Conservation (phyloP, 2,888 invertebrate genomes). For the Apoda limacodes region DNA sequence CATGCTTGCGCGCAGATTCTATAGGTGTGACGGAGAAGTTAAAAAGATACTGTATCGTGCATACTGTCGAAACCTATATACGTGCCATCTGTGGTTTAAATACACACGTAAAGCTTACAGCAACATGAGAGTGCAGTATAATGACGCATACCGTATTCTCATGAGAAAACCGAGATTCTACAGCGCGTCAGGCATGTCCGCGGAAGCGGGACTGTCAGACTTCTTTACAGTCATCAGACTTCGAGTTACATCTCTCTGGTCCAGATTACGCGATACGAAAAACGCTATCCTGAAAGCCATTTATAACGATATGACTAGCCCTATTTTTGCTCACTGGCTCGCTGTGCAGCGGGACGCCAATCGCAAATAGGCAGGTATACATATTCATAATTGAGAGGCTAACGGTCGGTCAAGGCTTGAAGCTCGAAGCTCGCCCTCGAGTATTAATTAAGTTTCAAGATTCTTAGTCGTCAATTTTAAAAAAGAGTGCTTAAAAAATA, state of each 20-base stretch:
- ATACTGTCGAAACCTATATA: slow-evolving; percentile 4
- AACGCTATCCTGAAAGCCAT: background rate
- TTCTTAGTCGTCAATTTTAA: too few relatives aligned
- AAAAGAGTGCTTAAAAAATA: too few relatives aligned
- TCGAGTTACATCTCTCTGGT: background rate
- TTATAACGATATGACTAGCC: background rate
- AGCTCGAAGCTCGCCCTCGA: too few relatives aligned
- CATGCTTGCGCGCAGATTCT: slow-evolving; percentile 5
- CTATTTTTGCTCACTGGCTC: background rate
- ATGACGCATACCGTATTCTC: background rate
- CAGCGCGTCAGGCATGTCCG: background rate
- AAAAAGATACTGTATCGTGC: slow-evolving; percentile 1
- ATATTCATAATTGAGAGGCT: background rate
- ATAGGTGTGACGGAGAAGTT: background rate
- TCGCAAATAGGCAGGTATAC: too few relatives aligned
- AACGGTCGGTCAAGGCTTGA: too few relatives aligned
- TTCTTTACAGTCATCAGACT: background rate
- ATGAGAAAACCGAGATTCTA: background rate
- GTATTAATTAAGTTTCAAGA: too few relatives aligned
- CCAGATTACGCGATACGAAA: background rate
- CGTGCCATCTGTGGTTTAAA: slow-evolving; percentile 2
- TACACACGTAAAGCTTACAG: slow-evolving; percentile 1
- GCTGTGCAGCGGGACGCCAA: too few relatives aligned
- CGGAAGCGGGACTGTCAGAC: too few relatives aligned
- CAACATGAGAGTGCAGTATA: slow-evolving; percentile 2